Evolutionary conservation across 2,797 vertebrate species (phyloP), one percentile per base, ranked within the genome.

Genomic region (Smutsia temminckii): DNA sequence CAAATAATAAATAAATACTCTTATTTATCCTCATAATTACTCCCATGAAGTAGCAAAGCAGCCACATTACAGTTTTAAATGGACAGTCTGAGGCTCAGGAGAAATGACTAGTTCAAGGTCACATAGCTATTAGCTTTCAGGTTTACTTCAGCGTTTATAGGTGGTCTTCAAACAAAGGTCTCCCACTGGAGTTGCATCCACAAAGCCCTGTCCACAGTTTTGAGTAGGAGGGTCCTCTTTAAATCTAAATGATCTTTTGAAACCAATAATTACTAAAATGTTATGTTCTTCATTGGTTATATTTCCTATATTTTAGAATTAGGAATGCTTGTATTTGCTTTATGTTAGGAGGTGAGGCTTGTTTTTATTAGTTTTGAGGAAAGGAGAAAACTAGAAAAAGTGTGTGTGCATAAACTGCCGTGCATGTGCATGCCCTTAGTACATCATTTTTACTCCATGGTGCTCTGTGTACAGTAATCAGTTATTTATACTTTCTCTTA

Each of bases 221-320:
- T 55, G 16, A 84, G n/a, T 64, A 7, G 32, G 20, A 46, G 37
- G 6, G 16, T 74, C 20, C 42, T 77, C 40, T 78, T 63, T 74
- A 91, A 89, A 64, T 92, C 34, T 78, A 46, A 89, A n/a, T 89
- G 55, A 14, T 74, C 51, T 79, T 93, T 94, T 84, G 46, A 94
- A 86, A 89, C 5, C 55, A 9, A 6, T 81, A 81, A 53, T 93
- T 57, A 78, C n/a, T 55, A 71, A 91, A 77, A 32, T 89, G 51
- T 74, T 79, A 55, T 21, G 14, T 85, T 91, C 46, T 10, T 92
- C 1, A 13, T 87, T 64, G 23, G 34, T 89, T 77, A 6, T 75
- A 51, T 80, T 89, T 94, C 23, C 34, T 85, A 0, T 55, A 51
- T 74, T 66, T 89, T 80, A 63, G 42, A 91, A 49, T 80, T 91